A percentile compares a stretch with the other conserved stretches of the same genome.
Evolutionary conservation across 2,888 invertebrate genomes (phyloP).

Genomic region (Ypsolopha scabrella): DNA sequence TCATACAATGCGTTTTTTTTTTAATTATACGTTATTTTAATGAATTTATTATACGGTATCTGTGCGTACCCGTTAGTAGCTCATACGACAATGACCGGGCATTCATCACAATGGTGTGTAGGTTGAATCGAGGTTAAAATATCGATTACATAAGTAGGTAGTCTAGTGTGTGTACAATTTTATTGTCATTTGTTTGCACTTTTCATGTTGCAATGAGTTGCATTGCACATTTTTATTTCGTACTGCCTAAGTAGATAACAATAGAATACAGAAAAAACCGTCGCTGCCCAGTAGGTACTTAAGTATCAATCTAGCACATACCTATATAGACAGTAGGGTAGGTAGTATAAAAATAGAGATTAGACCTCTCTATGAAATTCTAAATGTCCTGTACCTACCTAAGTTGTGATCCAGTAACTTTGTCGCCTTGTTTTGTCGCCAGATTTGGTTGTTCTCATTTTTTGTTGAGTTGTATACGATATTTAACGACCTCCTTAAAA

Average conservation of each 20-base stretch:
- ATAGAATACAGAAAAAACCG: too few species aligned
- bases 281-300: too few species aligned
- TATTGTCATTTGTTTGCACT: constrained; percentile 28
- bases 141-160: constrained; percentile 32
- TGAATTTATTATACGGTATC: not conserved
- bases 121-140: constrained; percentile 48
- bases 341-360: too few species aligned
- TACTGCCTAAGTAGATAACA: too few species aligned
- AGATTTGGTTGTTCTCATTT: too few species aligned
- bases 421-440: too few species aligned
- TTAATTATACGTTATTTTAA: constrained; percentile 1
- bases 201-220: constrained; percentile 39
- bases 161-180: constrained; percentile 20
- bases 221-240: too few species aligned
- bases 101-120: constrained; percentile 35
- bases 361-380: too few species aligned
- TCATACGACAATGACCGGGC: constrained; percentile 45
- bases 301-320: too few species aligned
- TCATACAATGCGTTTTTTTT: not conserved
- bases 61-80: not conserved
- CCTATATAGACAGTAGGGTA: too few species aligned
- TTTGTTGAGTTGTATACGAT: constrained; percentile 32
- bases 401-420: too few species aligned
- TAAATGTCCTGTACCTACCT: too few species aligned
- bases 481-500: constrained; percentile 4